These are phyloP conservation scores for Daptonema setosum DNA, from an alignment of 2,888 invertebrate species.

Conservation along the genomic window DNA sequence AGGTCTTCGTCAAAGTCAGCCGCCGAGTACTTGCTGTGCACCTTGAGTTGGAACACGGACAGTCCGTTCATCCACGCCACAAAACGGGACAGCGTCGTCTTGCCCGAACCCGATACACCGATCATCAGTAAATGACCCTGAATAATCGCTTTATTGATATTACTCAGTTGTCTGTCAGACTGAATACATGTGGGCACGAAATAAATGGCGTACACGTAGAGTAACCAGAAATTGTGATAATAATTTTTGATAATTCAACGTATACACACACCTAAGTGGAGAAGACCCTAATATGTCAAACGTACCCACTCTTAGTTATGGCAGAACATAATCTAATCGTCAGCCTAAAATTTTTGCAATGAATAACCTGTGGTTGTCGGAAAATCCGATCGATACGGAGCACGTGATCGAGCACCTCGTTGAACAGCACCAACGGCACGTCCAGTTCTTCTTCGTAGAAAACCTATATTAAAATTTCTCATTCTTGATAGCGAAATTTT, in stretches of 20 bases:
- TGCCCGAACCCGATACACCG: slow-evolving; percentile 94
- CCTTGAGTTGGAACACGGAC: slow-evolving; percentile 66
- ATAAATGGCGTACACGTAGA: neutral
- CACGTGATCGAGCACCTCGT: slow-evolving; percentile 95
- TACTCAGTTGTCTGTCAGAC: neutral
- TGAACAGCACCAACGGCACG: slow-evolving; percentile 87
- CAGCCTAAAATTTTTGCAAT: no score
- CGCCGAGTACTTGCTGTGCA: slow-evolving; percentile 94
- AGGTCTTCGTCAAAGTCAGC: slow-evolving; percentile 98
- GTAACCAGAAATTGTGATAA: neutral
- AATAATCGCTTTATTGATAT: slow-evolving; percentile 5
- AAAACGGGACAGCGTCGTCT: slow-evolving; percentile 92
- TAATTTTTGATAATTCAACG: no score
- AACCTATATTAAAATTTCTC: slow-evolving; percentile 35
- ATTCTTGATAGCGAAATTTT: no score
- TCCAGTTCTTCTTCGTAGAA: slow-evolving; percentile 99
- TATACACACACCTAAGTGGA: no score
- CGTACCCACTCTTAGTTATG: no score
- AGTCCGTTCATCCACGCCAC: slow-evolving; percentile 99
- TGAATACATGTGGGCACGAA: no score
- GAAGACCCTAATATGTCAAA: no score
- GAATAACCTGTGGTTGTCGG: slow-evolving; percentile 49
- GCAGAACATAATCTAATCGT: no score
- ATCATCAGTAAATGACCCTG: slow-evolving; percentile 92
- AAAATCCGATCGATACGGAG: slow-evolving; percentile 94